phyloP scores from a whole-genome alignment of 2,113 vertebrate species.

The Rallus limicola region DNA sequence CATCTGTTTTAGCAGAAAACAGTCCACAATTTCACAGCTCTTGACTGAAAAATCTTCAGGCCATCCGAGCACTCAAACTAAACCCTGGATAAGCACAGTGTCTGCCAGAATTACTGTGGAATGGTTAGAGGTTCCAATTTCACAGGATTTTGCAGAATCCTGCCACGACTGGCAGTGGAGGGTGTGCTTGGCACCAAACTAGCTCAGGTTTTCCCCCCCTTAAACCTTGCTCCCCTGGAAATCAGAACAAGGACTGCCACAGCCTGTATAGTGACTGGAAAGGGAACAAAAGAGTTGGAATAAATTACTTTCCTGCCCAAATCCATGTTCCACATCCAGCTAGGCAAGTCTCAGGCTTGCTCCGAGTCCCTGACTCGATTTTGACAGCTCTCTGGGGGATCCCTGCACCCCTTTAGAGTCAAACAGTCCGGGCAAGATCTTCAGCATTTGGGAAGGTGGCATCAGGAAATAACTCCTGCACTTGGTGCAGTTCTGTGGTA shows the following conservation, averaged over 20 bases:
- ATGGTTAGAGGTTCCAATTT: not conserved
- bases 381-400: not conserved
- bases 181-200: not conserved
- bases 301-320: not conserved
- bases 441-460: not conserved
- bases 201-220: not conserved
- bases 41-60: not conserved
- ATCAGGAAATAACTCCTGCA: not conserved
- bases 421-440: not conserved
- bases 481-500: not conserved
- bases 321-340: fast-evolving
- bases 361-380: not conserved
- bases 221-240: not conserved
- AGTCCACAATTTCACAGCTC: not conserved
- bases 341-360: not conserved
- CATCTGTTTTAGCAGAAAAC: not conserved
- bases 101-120: fast-evolving
- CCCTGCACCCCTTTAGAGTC: not conserved
- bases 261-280: not conserved
- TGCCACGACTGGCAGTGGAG: not conserved
- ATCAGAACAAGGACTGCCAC: not conserved
- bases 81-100: not conserved
- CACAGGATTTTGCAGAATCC: not conserved
- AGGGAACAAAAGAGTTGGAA: not conserved
- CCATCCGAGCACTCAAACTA: not conserved